phyloP scores from a whole-genome alignment of 1,140 invertebrate species.

The Penaeus chinensis region DNA sequence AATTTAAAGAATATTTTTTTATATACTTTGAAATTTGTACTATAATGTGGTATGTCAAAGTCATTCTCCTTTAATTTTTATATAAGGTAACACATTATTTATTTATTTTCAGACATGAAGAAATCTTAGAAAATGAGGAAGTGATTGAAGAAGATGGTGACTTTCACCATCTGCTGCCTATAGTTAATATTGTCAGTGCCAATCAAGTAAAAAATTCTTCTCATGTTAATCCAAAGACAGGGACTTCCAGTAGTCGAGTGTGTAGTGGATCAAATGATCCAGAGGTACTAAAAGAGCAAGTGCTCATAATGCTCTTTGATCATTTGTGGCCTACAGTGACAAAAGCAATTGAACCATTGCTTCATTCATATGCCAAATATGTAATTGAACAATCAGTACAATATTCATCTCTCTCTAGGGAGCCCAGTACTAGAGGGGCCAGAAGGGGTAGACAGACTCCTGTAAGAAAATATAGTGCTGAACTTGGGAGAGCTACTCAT shows the following conservation, averaged over 20 bases:
- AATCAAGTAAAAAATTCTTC: constrained; percentile 22
- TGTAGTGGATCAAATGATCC: constrained; percentile 57
- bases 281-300: constrained; percentile 52
- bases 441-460: constrained; percentile 27
- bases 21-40: too few species aligned
- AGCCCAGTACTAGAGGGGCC: constrained; percentile 47
- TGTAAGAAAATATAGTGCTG: constrained; percentile 35
- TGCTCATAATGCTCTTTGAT: constrained; percentile 51
- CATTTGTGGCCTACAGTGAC: constrained; percentile 47
- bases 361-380: constrained; percentile 55
- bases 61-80: not conserved
- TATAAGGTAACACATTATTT: not conserved
- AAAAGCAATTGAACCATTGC: constrained; percentile 45
- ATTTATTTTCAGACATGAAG: constrained; percentile 25
- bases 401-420: constrained; percentile 49
- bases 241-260: constrained; percentile 46
- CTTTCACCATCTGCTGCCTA: constrained; percentile 49
- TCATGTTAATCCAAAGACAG: constrained; percentile 27
- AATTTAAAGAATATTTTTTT: too few species aligned
- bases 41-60: too few species aligned
- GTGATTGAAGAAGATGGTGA: constrained; percentile 46
- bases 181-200: constrained; percentile 48
- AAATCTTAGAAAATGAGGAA: constrained; percentile 27
- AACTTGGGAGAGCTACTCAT: constrained; percentile 16
- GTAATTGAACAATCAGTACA: constrained; percentile 55